phyloP scores from a whole-genome alignment of 2,797 vertebrate species.

The Ammospiza maritima region DNA sequence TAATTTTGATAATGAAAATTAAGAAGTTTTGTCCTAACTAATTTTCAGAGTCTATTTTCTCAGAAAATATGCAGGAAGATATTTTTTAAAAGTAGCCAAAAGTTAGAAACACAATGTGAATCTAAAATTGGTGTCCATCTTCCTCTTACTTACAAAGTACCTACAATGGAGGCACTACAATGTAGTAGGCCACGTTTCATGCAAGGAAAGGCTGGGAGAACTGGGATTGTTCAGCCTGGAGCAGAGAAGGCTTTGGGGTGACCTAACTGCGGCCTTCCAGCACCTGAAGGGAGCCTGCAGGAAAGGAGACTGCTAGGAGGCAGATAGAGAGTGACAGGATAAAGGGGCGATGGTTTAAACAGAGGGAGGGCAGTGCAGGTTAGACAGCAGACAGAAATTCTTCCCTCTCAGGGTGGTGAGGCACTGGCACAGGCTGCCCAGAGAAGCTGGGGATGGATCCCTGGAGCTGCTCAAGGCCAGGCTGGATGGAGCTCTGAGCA shows the following conservation, averaged over 20 bases:
- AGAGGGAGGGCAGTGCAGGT: neutral
- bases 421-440: neutral
- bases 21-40: neutral
- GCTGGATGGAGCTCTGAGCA: neutral
- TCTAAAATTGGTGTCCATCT: neutral
- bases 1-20: neutral
- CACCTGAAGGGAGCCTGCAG: neutral
- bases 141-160: neutral
- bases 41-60: neutral
- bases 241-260: neutral
- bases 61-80: neutral
- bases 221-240: neutral
- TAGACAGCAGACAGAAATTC: neutral
- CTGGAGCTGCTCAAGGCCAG: neutral
- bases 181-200: neutral
- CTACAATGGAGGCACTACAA: neutral
- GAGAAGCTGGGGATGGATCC: neutral
- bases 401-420: neutral
- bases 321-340: neutral
- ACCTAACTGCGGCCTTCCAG: neutral
- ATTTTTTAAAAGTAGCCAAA: neutral
- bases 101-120: neutral
- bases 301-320: neutral
- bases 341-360: neutral
- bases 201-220: neutral